Base-by-base conservation (phyloP, 2,888 invertebrate genomes). In the Coelinius sp. region DNA sequence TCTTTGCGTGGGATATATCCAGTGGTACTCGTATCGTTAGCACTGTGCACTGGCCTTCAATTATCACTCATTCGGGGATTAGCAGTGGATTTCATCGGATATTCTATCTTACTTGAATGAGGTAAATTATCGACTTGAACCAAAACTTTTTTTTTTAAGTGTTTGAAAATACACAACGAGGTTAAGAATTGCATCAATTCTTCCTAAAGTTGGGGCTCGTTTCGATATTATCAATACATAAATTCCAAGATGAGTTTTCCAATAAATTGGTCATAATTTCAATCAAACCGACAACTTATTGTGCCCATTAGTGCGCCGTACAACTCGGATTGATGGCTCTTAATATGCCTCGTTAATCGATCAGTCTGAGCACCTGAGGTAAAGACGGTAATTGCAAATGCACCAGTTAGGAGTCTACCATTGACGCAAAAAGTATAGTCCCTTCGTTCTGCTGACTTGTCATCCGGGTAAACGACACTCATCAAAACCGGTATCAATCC, bases 351-450 rank as follows among this genome's bases (percentile, higher is more conserved):
- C 31, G 49, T 66, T 66, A 59, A 46, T 44, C 59, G 67, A 66
- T 66, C 17, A 59, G 65, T 25, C 8, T 25, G 59, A 62, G 62
- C 65, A 53, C 68, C 35, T 64, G 56, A 69, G 41, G 68, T 20
- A 38, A 20, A 79, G 77, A 79, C 76, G 78, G 69, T 78, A 80
- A 78, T 80, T 78, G 78, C 78, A 74, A 76, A 76, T 74, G 65
- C 76, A 71, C 64, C 66, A 65, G 65, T 49, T 46, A 66, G 67
- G 71, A 62, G 69, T 59, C 68, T 70, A 66, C 78, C 79, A 41
- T 41, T n/a, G n/a, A 5, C n/a, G n/a, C 41, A 41, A 10, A n/a
- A 41, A 41, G 41, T n/a, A 41, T 10, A 41, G 41, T 2, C 41
- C 41, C 10, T n/a, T n/a, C 10, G 41, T 41, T 6, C 38, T 38